Base-by-base conservation (phyloP, 1,140 invertebrate genomes). In the Hyles vespertilio region DNA sequence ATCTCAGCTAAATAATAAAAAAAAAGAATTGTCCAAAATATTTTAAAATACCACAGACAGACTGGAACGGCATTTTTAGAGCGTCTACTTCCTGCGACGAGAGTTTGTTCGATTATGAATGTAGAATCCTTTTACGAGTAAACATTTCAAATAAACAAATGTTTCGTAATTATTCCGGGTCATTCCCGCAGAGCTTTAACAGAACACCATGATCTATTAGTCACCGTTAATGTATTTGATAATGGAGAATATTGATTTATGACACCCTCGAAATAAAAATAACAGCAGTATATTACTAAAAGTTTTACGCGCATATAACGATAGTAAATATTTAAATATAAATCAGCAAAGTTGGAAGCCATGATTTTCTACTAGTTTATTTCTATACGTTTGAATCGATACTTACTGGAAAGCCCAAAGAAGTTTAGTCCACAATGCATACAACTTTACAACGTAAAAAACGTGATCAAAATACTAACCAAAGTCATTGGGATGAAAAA, bases 1-100 rank as follows among this genome's bases (percentile, higher is more conserved):
- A 79, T 76, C 70, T 77, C 69, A 69, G 79, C 68, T 63, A 69
- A 83, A 81, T 77, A 77, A 74, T 70, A 77, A 80, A 77, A 81
- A 75, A 79, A 72, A 59, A 51, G 43, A 53, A 51, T 58, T 59
- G 49, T 57, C 58, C 59, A 61, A 65, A 61, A 57, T 57, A 54
- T 59, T 64, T 63, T 48, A 49, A 52, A 56, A 62, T 47, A 33
- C 34, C 50, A 61, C 46, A 55, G 22, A 6, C 11, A 5, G 53
- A 55, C 43, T 32, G 53, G 3, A 46, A 3, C 9, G 43, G 46
- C 3, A 55, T 46, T 46, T 45, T 45, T 50, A 50, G 48, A 32
- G 22, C 7, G 9, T 50, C 48, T 22, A 22, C 22, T 22, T 22
- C 22, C 22, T 22, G 22, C 22, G 22, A 22, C 22, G 22, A 22